Evolutionary conservation across 2,797 vertebrate genomes (phyloP).

Genomic region (Cirrhinus mrigala): DNA sequence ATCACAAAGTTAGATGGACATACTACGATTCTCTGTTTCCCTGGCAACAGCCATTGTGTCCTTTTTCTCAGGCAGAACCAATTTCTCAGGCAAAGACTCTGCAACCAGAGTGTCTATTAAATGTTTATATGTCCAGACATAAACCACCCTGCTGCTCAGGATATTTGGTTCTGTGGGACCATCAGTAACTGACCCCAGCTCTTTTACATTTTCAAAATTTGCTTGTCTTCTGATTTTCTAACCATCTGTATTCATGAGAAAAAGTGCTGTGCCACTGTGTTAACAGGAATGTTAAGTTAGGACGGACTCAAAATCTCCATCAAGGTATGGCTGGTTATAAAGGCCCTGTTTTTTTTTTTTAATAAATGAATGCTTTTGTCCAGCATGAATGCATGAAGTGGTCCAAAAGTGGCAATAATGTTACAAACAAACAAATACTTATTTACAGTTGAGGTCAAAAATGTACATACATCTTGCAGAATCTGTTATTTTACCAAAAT

Average conservation of each 20-base stretch:
- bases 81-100: conserved; percentile 52
- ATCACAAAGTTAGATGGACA: conserved; percentile 46
- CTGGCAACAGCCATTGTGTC: conserved; percentile 56
- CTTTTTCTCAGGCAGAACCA: conserved; percentile 45
- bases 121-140: conserved; percentile 47
- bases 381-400: no score
- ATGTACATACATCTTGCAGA: no score
- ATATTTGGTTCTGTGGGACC: conserved; percentile 18
- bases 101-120: conserved; percentile 55
- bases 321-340: neutral
- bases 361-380: no score
- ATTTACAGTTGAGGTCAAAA: no score
- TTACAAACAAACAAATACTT: no score
- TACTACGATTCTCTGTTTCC: conserved; percentile 47
- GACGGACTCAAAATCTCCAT: neutral
- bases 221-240: neutral
- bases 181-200: conserved; percentile 38
- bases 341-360: neutral
- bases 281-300: conserved; percentile 1
- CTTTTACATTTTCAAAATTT: conserved; percentile 14
- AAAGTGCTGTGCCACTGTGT: neutral
- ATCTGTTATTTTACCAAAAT: no score
- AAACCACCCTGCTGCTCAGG: conserved; percentile 40
- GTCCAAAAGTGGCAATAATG: no score
- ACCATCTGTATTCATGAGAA: neutral